Evolutionary conservation across 2,888 invertebrate species (phyloP).

Genomic region (Heteropelma amictum): DNA sequence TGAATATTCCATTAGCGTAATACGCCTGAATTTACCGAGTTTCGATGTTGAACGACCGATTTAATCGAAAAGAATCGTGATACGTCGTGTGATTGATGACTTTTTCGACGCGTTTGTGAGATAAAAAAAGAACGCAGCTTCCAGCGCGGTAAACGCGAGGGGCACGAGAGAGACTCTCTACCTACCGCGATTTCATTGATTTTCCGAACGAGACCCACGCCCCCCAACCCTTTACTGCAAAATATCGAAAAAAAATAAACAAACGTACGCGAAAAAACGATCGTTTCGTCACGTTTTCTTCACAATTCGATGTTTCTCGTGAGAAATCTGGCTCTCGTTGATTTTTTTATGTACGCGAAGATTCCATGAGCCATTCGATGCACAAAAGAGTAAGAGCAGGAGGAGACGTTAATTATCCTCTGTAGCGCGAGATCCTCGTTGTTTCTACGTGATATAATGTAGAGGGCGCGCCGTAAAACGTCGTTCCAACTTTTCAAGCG

Average conservation of each 20-base stretch:
- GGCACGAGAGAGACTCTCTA: constrained; percentile 23
- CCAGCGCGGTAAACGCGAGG: constrained; percentile 18
- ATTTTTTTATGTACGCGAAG: background rate
- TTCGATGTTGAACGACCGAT: too few species aligned
- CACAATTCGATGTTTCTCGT: background rate
- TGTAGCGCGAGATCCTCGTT: constrained; percentile 25
- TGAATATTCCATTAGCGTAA: too few species aligned
- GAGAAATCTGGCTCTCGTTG: background rate
- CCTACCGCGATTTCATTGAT: constrained; percentile 64
- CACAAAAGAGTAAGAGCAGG: background rate
- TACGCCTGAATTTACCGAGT: too few species aligned
- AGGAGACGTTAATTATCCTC: constrained; percentile 25
- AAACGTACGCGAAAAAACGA: background rate
- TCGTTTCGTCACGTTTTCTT: background rate
- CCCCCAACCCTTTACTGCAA: constrained; percentile 13
- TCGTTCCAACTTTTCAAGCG: too few species aligned
- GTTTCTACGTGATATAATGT: constrained; percentile 23
- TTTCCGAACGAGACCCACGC: constrained; percentile 61
- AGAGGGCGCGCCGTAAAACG: constrained; percentile 13
- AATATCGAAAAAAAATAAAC: background rate
- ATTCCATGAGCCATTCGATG: background rate
- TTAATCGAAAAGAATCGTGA: too few species aligned
- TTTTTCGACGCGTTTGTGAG: too few species aligned
- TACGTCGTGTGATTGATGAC: background rate
- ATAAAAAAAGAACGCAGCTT: constrained; percentile 14